phyloP scores from a whole-genome alignment of 2,888 invertebrate genomes.

The Acrocyrtus sp. region DNA sequence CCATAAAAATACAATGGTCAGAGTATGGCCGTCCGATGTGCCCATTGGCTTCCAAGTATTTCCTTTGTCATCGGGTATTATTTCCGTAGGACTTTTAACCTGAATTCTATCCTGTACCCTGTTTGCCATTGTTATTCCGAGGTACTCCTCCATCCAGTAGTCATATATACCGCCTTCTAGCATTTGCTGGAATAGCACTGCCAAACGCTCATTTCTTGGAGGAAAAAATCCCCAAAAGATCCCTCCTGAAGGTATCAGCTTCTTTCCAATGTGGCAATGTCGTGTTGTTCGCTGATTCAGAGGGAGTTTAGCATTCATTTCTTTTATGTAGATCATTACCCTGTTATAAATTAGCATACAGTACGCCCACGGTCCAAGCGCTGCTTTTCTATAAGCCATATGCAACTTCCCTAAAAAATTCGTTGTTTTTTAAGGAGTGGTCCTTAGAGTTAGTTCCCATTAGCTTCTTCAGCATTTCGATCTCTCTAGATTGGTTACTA shows the following conservation, averaged over 20 bases:
- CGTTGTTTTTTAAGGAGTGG: too few relatives aligned
- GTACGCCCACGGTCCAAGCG: conserved; percentile 12
- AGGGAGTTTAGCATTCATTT: not conserved
- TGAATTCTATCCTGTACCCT: conserved; percentile 3
- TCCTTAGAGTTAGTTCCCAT: not conserved
- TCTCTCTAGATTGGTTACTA: not conserved
- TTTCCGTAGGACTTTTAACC: conserved; percentile 10
- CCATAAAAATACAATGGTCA: conserved; percentile 12
- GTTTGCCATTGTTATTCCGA: not conserved
- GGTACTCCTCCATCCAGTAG: conserved; percentile 10
- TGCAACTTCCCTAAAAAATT: not conserved
- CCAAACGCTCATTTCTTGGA: not conserved
- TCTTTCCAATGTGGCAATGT: conserved; percentile 18
- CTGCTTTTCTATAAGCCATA: not conserved
- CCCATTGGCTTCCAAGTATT: not conserved
- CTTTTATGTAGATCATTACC: not conserved
- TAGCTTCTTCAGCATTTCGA: not conserved
- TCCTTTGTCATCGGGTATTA: not conserved
- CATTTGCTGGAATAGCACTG: not conserved
- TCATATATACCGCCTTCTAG: conserved; percentile 1
- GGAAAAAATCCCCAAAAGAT: conserved; percentile 18
- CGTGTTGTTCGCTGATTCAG: not conserved
- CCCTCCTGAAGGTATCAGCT: conserved; percentile 4
- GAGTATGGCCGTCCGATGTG: not conserved
- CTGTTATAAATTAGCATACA: not conserved